Evolutionary conservation across 2,888 invertebrate genomes (phyloP), one percentile per base, ranked within the genome.

Genomic region (Neoitamus cyanurus): DNA sequence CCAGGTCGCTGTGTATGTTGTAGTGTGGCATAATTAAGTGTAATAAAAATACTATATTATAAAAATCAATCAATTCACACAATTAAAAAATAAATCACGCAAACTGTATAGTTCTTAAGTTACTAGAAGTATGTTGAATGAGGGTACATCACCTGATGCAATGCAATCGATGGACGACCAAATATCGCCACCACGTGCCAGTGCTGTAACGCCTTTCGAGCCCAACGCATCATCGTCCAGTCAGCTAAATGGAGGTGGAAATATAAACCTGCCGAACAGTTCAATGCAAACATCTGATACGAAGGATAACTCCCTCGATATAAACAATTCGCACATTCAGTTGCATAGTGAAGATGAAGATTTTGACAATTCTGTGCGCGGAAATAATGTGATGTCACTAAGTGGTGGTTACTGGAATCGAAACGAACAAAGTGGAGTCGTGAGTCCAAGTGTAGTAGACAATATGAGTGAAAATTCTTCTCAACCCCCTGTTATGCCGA

Each of bases 381-480:
- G 82, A 73, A 75, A 82, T 83, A 73, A 78, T 85, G 86, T 83
- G 25, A 84, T 84, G 83, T 87, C 78, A 87, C 86, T 36, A 86
- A 87, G 75, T 84, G 85, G 87, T 86, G 88, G 89, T 46, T 88
- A 87, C 84, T 89, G 89, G 87, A 88, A 88, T 84, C 88, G 88
- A 48, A 69, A 84, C 34, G 87, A 87, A 15, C 87, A 87, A 84
- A 88, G 87, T 86, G 87, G 88, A 83, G 86, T 85, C 46, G 85
- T 85, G 20, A 88, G 89, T 86, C 88, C 88, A 85, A 88, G 87
- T 87, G 92, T 92, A 90, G 91, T 69, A n/a, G 94, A 94, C 92
- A 92, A 93, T 91, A 91, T 93, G 93, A 92, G 94, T 92, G 90
- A 93, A 88, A 92, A 92, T 90, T 93, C 93, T 31, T 93, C 93